Percentiles rank a stretch among this genome's conserved stretches.
These are phyloP conservation scores for Tetranychus piercei DNA, from an alignment of 2,888 invertebrate genomes.

Conservation along the genomic window DNA sequence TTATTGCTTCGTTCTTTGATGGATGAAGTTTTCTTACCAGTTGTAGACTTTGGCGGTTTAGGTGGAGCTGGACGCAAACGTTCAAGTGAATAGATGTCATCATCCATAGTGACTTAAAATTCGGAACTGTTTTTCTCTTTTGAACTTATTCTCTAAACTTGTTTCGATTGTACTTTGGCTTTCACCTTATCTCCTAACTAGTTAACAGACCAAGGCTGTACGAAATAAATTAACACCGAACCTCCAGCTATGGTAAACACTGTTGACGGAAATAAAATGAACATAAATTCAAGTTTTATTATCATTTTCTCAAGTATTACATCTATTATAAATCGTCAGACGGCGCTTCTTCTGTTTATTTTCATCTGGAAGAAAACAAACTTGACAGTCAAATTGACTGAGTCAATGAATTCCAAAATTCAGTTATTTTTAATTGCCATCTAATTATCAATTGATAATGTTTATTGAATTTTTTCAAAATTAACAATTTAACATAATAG, in stretches of 20 bases:
- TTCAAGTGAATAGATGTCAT: conserved; percentile 6
- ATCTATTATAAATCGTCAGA: neutral
- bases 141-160: neutral
- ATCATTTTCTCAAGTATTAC: no score
- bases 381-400: neutral
- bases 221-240: no score
- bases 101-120: neutral
- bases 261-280: no score
- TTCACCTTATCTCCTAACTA: no score
- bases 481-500: neutral
- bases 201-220: no score
- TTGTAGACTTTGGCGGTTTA: neutral
- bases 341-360: neutral
- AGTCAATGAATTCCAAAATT: neutral
- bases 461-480: neutral
- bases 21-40: no score
- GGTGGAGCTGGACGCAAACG: neutral
- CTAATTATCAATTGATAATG: no score
- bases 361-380: neutral
- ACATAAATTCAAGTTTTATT: no score
- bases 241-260: no score
- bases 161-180: no score
- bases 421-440: neutral
- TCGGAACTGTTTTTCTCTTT: neutral
- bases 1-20: no score